Conservation (phyloP, 2,888 invertebrate species). For the Parnassius orleans region DNA sequence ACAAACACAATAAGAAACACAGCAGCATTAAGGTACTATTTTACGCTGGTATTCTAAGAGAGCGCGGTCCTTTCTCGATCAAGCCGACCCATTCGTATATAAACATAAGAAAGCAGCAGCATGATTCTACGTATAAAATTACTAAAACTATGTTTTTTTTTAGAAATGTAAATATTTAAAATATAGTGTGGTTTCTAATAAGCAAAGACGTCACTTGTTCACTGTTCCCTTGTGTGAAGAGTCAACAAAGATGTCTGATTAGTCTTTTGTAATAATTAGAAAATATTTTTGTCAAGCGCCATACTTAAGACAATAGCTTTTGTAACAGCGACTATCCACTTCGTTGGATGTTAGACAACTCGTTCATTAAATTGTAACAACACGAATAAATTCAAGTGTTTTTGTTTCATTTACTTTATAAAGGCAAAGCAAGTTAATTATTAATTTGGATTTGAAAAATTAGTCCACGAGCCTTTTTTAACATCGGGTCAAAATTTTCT, state of each 20-base stretch:
- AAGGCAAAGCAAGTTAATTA: background rate
- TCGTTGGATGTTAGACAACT: slow-evolving; percentile 33
- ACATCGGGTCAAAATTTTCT: no score
- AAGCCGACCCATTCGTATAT: no score
- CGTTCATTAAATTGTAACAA: slow-evolving; percentile 32
- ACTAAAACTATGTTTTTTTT: no score
- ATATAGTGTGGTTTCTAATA: background rate
- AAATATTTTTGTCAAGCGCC: slow-evolving; percentile 57
- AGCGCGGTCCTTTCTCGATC: no score
- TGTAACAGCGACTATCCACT: slow-evolving; percentile 35
- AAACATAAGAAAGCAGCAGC: no score
- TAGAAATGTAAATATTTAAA: background rate
- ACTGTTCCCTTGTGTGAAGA: background rate
- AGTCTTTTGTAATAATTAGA: slow-evolving; percentile 51
- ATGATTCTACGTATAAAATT: no score
- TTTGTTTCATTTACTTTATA: slow-evolving; percentile 39
- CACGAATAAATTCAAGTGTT: slow-evolving; percentile 49
- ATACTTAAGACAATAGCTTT: slow-evolving; percentile 40
- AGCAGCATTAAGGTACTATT: no score
- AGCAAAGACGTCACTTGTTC: background rate
- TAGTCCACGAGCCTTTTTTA: no score
- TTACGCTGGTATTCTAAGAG: no score
- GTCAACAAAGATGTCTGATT: slow-evolving; percentile 63
- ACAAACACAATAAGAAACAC: no score
- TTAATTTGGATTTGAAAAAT: no score